phyloP scores from a whole-genome alignment of 2,888 invertebrate genomes.

The Tenthredo amoena region DNA sequence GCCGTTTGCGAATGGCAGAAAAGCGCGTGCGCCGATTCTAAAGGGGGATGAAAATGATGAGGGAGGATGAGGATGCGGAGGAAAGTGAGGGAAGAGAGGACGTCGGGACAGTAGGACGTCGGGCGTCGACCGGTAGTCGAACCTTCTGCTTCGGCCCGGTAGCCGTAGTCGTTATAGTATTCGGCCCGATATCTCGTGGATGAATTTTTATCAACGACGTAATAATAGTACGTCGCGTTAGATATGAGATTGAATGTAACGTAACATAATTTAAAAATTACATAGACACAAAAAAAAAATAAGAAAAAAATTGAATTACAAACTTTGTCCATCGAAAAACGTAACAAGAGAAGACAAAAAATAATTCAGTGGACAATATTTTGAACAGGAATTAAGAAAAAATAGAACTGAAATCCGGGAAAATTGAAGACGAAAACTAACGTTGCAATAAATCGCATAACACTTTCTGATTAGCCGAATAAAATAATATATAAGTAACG shows the following conservation, averaged over 20 bases:
- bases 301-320: not conserved
- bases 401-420: not conserved
- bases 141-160: slow-evolving; percentile 69
- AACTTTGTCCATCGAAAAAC: not conserved
- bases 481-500: not conserved
- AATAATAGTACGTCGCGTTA: not conserved
- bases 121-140: slow-evolving; percentile 76
- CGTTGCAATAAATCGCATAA: not conserved
- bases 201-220: not conserved
- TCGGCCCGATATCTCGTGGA: slow-evolving; percentile 27
- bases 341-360: not conserved
- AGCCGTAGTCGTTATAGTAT: slow-evolving; percentile 52
- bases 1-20: not conserved
- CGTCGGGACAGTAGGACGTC: slow-evolving; percentile 56
- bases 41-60: slow-evolving; percentile 35
- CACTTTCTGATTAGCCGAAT: not conserved
- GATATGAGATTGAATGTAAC: not conserved
- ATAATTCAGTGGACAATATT: not conserved
- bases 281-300: not conserved
- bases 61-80: slow-evolving; percentile 43
- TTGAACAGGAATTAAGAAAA: not conserved
- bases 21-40: slow-evolving; percentile 37
- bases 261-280: not conserved
- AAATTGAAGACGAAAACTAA: not conserved
- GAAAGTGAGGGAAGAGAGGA: slow-evolving; percentile 49